phyloP scores from a whole-genome alignment of 2,113 vertebrate genomes.

The Anseranas semipalmata region DNA sequence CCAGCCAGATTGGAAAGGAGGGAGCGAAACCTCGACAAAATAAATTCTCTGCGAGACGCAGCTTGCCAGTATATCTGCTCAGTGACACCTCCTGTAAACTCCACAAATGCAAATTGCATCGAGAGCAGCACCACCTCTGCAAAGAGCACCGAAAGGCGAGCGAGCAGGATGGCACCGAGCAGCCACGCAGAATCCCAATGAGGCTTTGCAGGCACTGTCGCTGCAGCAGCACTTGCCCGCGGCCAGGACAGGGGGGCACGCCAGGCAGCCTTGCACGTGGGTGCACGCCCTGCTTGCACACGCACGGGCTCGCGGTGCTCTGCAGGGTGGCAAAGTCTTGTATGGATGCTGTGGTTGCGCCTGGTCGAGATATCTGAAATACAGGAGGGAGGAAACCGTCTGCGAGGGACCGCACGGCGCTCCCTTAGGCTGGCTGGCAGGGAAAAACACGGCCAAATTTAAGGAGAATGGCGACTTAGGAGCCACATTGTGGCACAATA shows the following conservation, averaged over 20 bases:
- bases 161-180: not conserved
- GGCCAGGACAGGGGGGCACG: accelerated
- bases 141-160: not conserved
- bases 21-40: conserved; percentile 12
- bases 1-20: conserved; percentile 51
- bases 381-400: not conserved
- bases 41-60: conserved; percentile 59
- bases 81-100: conserved; percentile 29
- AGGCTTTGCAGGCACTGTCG: not conserved
- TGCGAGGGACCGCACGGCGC: too few species aligned
- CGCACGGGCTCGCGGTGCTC: accelerated
- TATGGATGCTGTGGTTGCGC: not conserved
- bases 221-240: accelerated
- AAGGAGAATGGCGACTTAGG: not conserved
- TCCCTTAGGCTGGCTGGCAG: not conserved
- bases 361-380: not conserved
- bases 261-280: not conserved
- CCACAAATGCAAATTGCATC: conserved; percentile 6
- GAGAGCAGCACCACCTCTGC: not conserved
- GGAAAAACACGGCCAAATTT: accelerated
- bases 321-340: not conserved
- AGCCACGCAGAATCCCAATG: not conserved
- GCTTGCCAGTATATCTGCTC: conserved; percentile 26
- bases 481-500: not conserved
- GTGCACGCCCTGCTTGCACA: too few species aligned